Base-by-base conservation (phyloP, 2,113 vertebrate species). In the Camelus bactrianus region DNA sequence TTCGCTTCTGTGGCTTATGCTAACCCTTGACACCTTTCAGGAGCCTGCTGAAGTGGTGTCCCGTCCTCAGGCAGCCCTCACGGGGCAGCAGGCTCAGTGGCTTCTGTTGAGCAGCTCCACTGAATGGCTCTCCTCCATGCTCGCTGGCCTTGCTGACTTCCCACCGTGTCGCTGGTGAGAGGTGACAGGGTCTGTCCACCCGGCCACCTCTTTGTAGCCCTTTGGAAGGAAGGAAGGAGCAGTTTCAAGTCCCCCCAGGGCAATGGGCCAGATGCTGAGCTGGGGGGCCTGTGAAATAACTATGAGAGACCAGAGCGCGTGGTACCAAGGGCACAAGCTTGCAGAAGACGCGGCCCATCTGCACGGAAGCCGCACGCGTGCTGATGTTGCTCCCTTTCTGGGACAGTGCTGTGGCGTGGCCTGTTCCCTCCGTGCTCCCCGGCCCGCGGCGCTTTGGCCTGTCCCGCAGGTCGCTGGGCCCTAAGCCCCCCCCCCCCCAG, bases 301-400 rank as follows among this genome's bases (percentile, higher is more conserved):
- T 1, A 5, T 5, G 0, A 3, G 1, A 0, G 1, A 62, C 8
- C 0, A 56, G 46, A 22, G 17, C 58, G 2, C 0, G 24, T 1
- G 19, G 5, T 3, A 2, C 20, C 0, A n/a, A 24, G 19, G 24
- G 6, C 65, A 5, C 3, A 3, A 0, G 85, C 10, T 0, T 67
- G 69, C 46, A 14, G 77, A n/a, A 0, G 13, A 48, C 0, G 4
- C 14, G 48, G 10, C 16, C 8, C 8, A 3, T 6, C 22, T 4
- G 9, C 0, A 35, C 1, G 10, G 22, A 35, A 6, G 3, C 19
- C 3, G 14, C 2, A 0, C 0, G 22, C 58, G 28, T 15, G 0
- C 0, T 3, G 20, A 6, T 1, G 9, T 11, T 19, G 2, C 24
- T 32, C 26, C 52, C 32, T 5, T 42, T 26, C 52, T 0, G 19